Conservation (phyloP, 2,797 vertebrate genomes). For the Rhynchotus rufescens region DNA sequence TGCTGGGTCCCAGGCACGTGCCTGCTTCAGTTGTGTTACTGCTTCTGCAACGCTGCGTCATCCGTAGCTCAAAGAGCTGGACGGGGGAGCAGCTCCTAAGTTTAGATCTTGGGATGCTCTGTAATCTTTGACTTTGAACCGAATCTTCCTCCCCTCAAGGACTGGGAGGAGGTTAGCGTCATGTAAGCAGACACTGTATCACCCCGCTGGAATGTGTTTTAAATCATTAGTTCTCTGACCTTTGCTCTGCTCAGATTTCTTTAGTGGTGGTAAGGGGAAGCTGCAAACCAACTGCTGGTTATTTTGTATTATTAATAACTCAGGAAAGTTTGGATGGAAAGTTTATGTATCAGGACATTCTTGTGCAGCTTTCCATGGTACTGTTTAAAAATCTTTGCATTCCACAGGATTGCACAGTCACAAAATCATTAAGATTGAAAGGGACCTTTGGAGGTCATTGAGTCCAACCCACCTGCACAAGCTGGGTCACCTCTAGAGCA, state of each 20-base stretch:
- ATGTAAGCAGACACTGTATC: constrained; percentile 50
- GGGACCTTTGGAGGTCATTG: too few species aligned
- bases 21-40: not conserved
- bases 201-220: constrained; percentile 59
- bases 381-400: not conserved
- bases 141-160: constrained; percentile 21
- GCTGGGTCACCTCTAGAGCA: too few species aligned
- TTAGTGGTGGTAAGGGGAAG: not conserved
- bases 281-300: not conserved
- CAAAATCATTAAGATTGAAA: too few species aligned
- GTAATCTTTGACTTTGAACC: constrained; percentile 56
- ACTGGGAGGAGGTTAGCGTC: constrained; percentile 20
- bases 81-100: not conserved
- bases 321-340: not conserved
- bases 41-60: not conserved
- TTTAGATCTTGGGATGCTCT: constrained; percentile 24
- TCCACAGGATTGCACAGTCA: not conserved
- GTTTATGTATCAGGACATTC: not conserved
- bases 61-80: not conserved
- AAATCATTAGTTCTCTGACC: constrained; percentile 69
- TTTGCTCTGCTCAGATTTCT: constrained; percentile 59
- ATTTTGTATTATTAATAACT: constrained; percentile 25
- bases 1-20: not conserved
- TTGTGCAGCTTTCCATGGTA: not conserved
- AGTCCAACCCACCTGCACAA: too few species aligned